Conservation (phyloP, 2,113 vertebrate species). For the Corythornis cristatus region DNA sequence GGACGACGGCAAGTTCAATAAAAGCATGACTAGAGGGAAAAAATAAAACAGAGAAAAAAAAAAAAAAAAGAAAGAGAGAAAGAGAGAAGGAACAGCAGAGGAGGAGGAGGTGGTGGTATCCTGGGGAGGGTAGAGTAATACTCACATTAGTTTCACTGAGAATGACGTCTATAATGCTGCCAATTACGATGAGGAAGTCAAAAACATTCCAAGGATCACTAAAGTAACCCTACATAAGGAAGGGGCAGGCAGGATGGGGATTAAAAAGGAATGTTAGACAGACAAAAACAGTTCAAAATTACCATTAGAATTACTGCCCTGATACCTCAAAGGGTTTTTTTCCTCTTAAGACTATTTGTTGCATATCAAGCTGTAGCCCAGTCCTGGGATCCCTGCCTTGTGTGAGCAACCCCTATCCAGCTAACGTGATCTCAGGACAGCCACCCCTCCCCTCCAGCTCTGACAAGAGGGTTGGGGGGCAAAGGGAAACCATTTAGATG, state of each 20-base stretch:
- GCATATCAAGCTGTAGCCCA: not conserved
- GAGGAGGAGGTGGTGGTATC: slow-evolving; percentile 71
- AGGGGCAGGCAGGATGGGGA: slow-evolving; percentile 91
- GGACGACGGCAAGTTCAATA: slow-evolving; percentile 80
- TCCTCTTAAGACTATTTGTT: not conserved
- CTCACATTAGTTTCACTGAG: slow-evolving; percentile 99
- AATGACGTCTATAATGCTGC: slow-evolving; percentile 99
- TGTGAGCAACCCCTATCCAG: not conserved
- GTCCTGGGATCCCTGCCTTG: not conserved
- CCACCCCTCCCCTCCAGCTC: not conserved
- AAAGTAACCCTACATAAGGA: slow-evolving; percentile 99
- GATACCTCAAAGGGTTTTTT: slow-evolving; percentile 38
- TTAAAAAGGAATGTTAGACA: slow-evolving; percentile 98
- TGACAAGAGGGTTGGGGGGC: not conserved
- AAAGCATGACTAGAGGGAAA: slow-evolving; percentile 76
- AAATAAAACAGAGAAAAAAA: slow-evolving; percentile 53
- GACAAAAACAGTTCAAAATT: slow-evolving; percentile 82
- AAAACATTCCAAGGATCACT: slow-evolving; percentile 99
- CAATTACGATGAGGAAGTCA: slow-evolving; percentile 99
- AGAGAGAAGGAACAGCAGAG: slow-evolving; percentile 67
- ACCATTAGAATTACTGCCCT: slow-evolving; percentile 73
- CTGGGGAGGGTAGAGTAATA: slow-evolving; percentile 86
- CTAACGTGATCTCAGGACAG: not conserved
- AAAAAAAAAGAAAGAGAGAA: slow-evolving; percentile 62
- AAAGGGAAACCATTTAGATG: not conserved